phyloP scores from a whole-genome alignment of 2,113 vertebrate species.

The Willisornis vidua region DNA sequence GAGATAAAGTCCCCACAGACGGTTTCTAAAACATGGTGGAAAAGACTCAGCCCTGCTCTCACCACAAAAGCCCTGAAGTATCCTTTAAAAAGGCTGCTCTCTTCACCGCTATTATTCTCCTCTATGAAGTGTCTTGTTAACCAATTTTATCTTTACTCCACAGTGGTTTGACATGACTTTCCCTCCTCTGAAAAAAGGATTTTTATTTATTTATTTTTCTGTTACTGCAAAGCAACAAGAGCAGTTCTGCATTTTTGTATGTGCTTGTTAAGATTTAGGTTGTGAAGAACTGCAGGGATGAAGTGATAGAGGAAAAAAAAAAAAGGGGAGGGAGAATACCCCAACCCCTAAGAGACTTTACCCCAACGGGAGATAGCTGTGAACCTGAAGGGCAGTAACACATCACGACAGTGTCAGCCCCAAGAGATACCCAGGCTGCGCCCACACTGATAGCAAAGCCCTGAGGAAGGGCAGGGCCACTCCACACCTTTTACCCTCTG shows the following conservation, averaged over 20 bases:
- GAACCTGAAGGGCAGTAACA: fast-evolving
- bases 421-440: background rate
- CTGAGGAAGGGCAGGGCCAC: background rate
- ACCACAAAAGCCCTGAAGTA: background rate
- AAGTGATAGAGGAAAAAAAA: background rate
- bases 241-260: background rate
- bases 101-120: background rate
- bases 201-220: background rate
- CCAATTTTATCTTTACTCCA: background rate
- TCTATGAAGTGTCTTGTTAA: background rate
- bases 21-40: fast-evolving
- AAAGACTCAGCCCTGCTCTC: background rate
- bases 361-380: fast-evolving
- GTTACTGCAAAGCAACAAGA: background rate
- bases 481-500: too few relatives aligned
- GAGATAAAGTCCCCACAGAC: fast-evolving
- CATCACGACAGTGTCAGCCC: fast-evolving
- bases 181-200: background rate
- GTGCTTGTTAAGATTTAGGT: background rate
- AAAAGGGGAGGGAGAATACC: fast-evolving
- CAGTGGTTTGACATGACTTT: background rate
- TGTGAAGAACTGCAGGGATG: background rate
- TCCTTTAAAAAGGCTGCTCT: background rate
- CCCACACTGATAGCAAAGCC: fast-evolving
- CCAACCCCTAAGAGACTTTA: background rate